Evolutionary conservation across 2,797 vertebrate genomes (phyloP).

Genomic region (Rhodeus uyekii): DNA sequence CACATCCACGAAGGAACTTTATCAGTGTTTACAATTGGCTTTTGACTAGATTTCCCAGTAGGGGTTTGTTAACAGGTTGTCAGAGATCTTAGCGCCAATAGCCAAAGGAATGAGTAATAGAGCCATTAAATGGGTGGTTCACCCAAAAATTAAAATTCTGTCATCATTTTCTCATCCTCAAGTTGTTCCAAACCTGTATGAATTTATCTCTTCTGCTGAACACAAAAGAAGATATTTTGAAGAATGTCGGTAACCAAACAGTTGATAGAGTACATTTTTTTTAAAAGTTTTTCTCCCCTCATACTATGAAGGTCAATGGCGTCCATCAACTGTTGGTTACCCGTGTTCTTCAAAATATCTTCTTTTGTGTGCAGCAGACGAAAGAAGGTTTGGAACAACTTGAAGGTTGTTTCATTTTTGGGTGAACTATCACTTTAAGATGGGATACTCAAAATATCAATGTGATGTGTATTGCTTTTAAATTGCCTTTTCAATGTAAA

Average conservation of each 20-base stretch:
- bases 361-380: no score
- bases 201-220: not conserved
- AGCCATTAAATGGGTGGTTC: not conserved
- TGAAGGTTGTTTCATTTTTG: not conserved
- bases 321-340: no score
- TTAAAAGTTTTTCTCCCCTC: no score
- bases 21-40: slow-evolving; percentile 62
- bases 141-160: not conserved
- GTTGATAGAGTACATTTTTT: no score
- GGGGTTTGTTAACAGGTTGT: slow-evolving; percentile 47
- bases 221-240: not conserved
- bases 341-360: no score
- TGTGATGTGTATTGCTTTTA: not conserved
- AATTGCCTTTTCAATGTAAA: not conserved
- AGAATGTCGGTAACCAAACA: no score
- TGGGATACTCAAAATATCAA: not conserved
- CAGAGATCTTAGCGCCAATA: slow-evolving; percentile 3
- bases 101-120: not conserved
- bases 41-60: slow-evolving; percentile 19
- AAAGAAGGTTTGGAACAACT: no score
- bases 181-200: not conserved
- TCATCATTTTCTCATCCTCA: not conserved
- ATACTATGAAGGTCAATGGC: no score
- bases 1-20: slow-evolving; percentile 73
- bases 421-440: not conserved